These are phyloP conservation scores for Cherax destructor DNA, from an alignment of 1,140 invertebrate genomes.

Conservation along the genomic window DNA sequence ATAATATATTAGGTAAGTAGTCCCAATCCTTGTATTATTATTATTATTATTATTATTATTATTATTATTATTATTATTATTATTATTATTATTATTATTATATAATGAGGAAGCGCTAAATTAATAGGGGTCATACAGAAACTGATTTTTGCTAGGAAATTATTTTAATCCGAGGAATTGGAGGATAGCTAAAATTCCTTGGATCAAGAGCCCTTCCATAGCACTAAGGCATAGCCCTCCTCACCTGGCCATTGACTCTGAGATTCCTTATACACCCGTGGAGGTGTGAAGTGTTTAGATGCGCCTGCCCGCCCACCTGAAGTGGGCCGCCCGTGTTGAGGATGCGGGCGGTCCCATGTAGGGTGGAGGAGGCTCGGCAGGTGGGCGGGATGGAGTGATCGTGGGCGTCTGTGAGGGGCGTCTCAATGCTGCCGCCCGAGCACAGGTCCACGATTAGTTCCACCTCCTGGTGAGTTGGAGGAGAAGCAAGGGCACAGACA, in stretches of 20 bases:
- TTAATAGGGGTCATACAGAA: too few species aligned
- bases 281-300: conserved; percentile 1
- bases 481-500: background rate
- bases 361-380: conserved; percentile 35
- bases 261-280: conserved; percentile 51
- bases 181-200: too few species aligned
- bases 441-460: conserved; percentile 65
- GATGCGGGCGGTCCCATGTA: conserved; percentile 12
- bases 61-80: too few species aligned
- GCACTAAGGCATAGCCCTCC: too few species aligned
- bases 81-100: too few species aligned
- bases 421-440: conserved; percentile 42
- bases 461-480: conserved; percentile 23
- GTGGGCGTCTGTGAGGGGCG: background rate
- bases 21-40: too few species aligned
- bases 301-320: conserved; percentile 51
- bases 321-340: conserved; percentile 41
- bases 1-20: too few species aligned
- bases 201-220: too few species aligned
- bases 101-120: too few species aligned
- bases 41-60: too few species aligned
- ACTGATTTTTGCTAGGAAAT: too few species aligned
- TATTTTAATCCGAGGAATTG: too few species aligned
- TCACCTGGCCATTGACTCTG: conserved; percentile 52
- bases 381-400: background rate